These are phyloP conservation scores for Anoura caudifer DNA, from an alignment of 2,113 vertebrate species.

Conservation along the genomic window DNA sequence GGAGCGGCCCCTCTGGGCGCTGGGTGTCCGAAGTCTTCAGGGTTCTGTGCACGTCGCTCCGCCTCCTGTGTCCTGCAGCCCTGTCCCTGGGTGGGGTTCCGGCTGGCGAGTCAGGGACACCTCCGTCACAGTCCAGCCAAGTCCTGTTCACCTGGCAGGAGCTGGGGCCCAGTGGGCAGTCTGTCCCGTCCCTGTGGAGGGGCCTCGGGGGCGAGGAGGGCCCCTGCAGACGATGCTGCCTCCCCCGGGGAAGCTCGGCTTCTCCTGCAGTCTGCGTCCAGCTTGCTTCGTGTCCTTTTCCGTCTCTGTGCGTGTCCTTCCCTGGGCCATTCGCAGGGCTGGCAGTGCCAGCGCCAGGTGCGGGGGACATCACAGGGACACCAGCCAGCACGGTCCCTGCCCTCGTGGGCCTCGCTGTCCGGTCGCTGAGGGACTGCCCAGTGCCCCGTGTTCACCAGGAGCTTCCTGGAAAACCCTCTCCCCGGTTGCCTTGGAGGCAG, in stretches of 20 bases:
- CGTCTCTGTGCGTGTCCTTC: background rate
- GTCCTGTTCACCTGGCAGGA: background rate
- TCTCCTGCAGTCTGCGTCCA: background rate
- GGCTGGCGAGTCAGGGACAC: background rate
- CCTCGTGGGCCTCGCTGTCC: background rate
- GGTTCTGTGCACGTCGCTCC: background rate
- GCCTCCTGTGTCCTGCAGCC: background rate
- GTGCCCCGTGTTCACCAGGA: too few species aligned
- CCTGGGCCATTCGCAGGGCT: background rate
- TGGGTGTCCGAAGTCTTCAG: background rate
- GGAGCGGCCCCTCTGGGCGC: background rate
- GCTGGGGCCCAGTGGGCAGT: too few species aligned
- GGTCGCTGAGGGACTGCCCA: fast-evolving
- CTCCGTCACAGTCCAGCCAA: background rate
- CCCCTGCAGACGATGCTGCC: background rate
- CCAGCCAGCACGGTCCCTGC: fast-evolving
- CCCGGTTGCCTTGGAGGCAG: too few species aligned
- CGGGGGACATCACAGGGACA: background rate
- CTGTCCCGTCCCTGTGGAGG: background rate
- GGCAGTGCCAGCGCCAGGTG: background rate
- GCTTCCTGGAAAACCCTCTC: too few species aligned
- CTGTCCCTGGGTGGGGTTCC: background rate
- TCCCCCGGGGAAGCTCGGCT: background rate
- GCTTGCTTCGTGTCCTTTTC: background rate
- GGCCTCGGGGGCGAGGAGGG: background rate